Base-by-base conservation (phyloP, 2,888 invertebrate genomes). In the Aspidiotus destructor region DNA sequence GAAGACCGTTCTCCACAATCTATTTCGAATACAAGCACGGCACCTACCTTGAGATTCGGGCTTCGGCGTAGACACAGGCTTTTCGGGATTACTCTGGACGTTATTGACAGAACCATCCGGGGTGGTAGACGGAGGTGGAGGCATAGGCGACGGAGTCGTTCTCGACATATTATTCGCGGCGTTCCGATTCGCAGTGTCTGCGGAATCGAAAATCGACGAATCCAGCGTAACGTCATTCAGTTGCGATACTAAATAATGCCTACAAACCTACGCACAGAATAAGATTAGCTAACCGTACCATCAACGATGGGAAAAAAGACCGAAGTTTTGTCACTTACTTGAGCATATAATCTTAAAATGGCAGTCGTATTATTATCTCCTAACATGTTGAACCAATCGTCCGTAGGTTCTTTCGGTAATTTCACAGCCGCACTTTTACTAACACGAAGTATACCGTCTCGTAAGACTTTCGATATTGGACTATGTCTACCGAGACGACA, bases 401-500 rank as follows among this genome's bases (percentile, higher is more conserved):
- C 93, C 7, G 87, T 81, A 10, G 86, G 85, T 71, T 86, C 81
- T 70, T 82, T 81, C 9, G 84, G 81, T 68, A 85, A 77, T 74
- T 85, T 85, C 70, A 81, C 80, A 57, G 83, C 82, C 0, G 85
- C 81, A 8, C 80, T 80, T 74, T 85, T 85, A 3, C 89, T 87
- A 2, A 94, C 89, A 68, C 92, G 83, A 68, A 96, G 81, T 72
- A 97, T 86, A 7, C 96, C 96, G 76, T 96, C 94, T 70, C 88
- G 82, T 52, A 90, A 83, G 64, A 88, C 81, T 77, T 89, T 87
- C 17, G 87, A 85, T 70, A 98, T 88, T 1, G 97, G 93, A 72
- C 89, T 88, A 78, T 99, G 99, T 68, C 90, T 82, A 41, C 99
- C 99, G 70, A 99, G 81, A 70, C 92, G 86, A 77, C 95, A 93